Base-by-base conservation (phyloP, 2,888 invertebrate genomes). In the Limnephilus lunatus region DNA sequence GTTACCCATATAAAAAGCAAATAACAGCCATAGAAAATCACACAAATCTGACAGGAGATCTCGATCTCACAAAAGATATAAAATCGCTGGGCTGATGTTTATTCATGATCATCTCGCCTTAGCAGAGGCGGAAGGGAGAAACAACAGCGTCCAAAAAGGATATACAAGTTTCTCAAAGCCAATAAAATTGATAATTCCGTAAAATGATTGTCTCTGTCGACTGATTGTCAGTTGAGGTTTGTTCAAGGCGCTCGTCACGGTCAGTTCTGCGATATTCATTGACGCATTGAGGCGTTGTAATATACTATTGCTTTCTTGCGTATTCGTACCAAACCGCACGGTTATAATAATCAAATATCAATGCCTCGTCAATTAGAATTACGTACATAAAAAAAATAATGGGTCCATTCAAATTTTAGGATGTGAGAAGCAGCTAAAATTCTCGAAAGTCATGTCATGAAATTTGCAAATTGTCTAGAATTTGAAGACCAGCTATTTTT, bases 161-260 rank as follows among this genome's bases (percentile, higher is more conserved):
- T n/a, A 89, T 80, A 39, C 88, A 32, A 25, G 80, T 68, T 89
- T 35, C 81, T 89, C 39, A 39, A 68, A 68, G 68, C 7, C 25
- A 68, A 68, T 68, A 25, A 68, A 68, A 68, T 68, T 25, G 25
- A 25, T 68, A 25, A 25, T 68, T 89, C 68, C 44, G 11, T n/a
- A 35, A 12, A 80, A 39, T 89, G 35, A 89, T 89, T 89, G 80
- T 81, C 80, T 81, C 39, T 81, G 32, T 3, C 19, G 88, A 89
- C 39, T n/a, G 31, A 89, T 35, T 81, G 35, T 48, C 15, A 86
- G 39, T n/a, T 68, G 7, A 9, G 9, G 19, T 39, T 3, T 48
- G 86, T 88, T 81, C 88, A 89, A 89, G 88, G 88, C 39, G 88
- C 32, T 81, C 39, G 31, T 39, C 88, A 89, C 80, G 88, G 88